These are phyloP conservation scores for Phaonia tiefii DNA, from an alignment of 2,888 invertebrate species.

Conservation along the genomic window DNA sequence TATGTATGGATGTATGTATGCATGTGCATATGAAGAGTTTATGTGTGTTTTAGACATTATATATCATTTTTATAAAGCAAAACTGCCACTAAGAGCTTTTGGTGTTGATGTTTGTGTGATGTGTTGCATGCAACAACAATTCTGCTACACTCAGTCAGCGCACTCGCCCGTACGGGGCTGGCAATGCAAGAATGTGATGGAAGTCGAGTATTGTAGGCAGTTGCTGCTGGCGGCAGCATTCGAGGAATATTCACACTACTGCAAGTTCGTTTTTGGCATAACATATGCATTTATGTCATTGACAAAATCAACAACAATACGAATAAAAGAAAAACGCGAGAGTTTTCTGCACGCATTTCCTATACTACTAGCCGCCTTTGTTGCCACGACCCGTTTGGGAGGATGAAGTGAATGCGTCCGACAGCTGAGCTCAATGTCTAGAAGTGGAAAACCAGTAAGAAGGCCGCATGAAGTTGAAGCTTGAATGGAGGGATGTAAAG, in stretches of 20 bases:
- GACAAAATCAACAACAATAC: slow-evolving; percentile 55
- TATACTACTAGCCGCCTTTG: slow-evolving; percentile 30
- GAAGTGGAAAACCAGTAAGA: slow-evolving; percentile 44
- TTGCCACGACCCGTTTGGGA: background rate
- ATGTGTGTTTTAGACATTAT: too few species aligned
- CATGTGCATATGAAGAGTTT: too few species aligned
- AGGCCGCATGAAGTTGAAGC: background rate
- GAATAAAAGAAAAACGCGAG: slow-evolving; percentile 50
- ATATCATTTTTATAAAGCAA: slow-evolving; percentile 49
- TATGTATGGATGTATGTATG: background rate
- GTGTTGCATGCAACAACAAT: slow-evolving; percentile 33
- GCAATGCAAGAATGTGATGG: slow-evolving; percentile 23
- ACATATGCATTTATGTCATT: slow-evolving; percentile 66
- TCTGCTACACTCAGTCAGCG: slow-evolving; percentile 16
- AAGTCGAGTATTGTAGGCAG: slow-evolving; percentile 10
- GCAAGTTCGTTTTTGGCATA: slow-evolving; percentile 40
- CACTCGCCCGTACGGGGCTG: background rate
- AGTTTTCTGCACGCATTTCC: slow-evolving; percentile 59
- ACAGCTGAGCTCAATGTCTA: slow-evolving; percentile 38
- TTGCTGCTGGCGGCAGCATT: background rate
- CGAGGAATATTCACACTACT: slow-evolving; percentile 11
- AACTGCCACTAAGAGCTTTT: slow-evolving; percentile 61
- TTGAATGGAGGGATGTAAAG: background rate
- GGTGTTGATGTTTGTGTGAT: background rate
- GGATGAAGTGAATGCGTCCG: background rate